Percentiles rank a stretch among this genome's conserved stretches.
Conservation (phyloP, 2,797 vertebrate genomes). For the Pygocentrus nattereri region DNA sequence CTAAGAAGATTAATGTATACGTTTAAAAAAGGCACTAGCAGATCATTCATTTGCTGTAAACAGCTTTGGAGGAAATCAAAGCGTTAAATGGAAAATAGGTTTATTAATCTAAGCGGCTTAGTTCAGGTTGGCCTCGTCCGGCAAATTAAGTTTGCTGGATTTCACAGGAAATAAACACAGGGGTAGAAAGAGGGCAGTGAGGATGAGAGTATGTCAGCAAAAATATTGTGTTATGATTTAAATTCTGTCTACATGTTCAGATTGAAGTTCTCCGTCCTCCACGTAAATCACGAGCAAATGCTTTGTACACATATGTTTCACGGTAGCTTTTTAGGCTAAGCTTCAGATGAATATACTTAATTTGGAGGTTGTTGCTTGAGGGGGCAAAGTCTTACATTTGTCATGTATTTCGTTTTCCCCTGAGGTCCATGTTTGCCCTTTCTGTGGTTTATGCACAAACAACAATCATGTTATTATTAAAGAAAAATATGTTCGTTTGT, state of each 20-base stretch:
- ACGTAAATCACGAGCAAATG: conserved; percentile 41
- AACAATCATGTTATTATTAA: no score
- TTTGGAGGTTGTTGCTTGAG: conserved; percentile 40
- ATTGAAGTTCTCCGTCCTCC: conserved; percentile 38
- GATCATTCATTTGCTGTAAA: conserved; percentile 80
- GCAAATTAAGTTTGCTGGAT: conserved; percentile 85
- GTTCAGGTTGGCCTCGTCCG: conserved; percentile 82
- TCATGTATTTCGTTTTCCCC: not conserved
- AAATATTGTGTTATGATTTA: conserved; percentile 60
- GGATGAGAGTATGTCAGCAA: conserved; percentile 63
- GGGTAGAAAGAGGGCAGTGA: conserved; percentile 66
- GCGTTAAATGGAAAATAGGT: conserved; percentile 83
- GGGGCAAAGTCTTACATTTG: not conserved
- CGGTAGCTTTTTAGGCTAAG: conserved; percentile 8
- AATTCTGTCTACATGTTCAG: conserved; percentile 51
- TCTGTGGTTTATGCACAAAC: no score
- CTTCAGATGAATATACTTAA: conserved; percentile 21
- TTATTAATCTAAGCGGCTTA: conserved; percentile 87
- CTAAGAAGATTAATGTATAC: conserved; percentile 79
- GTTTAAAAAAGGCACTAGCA: conserved; percentile 67
- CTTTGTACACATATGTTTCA: conserved; percentile 31
- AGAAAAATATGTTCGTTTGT: no score
- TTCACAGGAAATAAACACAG: conserved; percentile 81
- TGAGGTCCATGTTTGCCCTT: no score
- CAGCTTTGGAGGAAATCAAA: conserved; percentile 84